These are phyloP conservation scores for Eciton burchellii DNA, from an alignment of 1,140 invertebrate genomes.

Conservation along the genomic window DNA sequence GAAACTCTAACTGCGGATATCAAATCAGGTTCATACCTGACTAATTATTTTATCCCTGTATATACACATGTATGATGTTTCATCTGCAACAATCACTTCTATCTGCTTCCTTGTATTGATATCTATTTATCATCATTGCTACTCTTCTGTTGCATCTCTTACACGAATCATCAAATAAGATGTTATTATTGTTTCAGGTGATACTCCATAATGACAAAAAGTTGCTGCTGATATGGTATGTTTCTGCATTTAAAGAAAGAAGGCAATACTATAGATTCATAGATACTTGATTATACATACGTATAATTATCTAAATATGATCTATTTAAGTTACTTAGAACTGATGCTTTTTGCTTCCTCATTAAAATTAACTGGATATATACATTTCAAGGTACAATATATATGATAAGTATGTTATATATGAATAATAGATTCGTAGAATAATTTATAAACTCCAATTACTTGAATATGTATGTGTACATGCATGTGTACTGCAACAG, in stretches of 20 bases:
- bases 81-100: not conserved
- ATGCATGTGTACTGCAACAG: no score
- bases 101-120: not conserved
- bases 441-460: no score
- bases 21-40: not conserved
- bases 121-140: not conserved
- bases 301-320: not conserved
- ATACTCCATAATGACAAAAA: not conserved
- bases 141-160: not conserved
- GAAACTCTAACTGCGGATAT: not conserved
- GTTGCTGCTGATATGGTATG: not conserved
- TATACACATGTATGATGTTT: not conserved
- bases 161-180: not conserved
- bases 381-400: not conserved
- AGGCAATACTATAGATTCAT: not conserved
- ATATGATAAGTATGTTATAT: not conserved
- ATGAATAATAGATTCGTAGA: not conserved
- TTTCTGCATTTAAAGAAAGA: not conserved
- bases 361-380: no score
- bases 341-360: not conserved
- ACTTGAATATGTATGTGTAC: no score
- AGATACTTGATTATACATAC: not conserved
- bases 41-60: conserved; percentile 2
- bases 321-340: not conserved
- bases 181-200: conserved; percentile 17